Conservation (phyloP, 2,888 invertebrate genomes). For the Lucinisca nassula region DNA sequence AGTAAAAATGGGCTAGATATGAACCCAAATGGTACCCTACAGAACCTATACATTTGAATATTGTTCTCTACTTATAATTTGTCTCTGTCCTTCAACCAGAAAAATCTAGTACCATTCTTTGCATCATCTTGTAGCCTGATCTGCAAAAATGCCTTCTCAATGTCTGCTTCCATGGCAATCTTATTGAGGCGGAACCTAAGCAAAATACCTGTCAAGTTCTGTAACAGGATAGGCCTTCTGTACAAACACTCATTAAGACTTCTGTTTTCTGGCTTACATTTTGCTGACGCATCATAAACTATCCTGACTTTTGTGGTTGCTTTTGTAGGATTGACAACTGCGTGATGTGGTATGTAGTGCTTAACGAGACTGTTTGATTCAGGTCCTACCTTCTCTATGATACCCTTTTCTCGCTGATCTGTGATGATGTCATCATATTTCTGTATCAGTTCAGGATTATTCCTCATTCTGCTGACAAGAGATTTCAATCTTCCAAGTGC, state of each 20-base stretch:
- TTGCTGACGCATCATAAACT: slow-evolving; percentile 47
- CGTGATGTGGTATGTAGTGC: slow-evolving; percentile 44
- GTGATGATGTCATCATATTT: slow-evolving; percentile 34
- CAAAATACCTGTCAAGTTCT: not conserved
- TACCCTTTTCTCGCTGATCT: slow-evolving; percentile 17
- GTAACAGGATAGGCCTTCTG: too few species aligned
- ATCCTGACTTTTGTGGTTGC: slow-evolving; percentile 32
- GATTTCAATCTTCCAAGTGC: too few species aligned
- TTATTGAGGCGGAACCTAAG: slow-evolving; percentile 14
- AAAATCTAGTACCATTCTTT: too few species aligned
- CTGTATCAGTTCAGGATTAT: slow-evolving; percentile 11
- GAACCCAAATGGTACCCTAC: slow-evolving; percentile 41
- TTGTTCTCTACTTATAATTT: not conserved
- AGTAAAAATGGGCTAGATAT: slow-evolving; percentile 36
- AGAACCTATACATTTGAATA: slow-evolving; percentile 38
- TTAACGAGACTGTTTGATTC: not conserved
- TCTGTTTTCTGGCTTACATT: too few species aligned
- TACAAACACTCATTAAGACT: too few species aligned
- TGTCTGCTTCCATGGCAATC: too few species aligned
- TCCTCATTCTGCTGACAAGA: too few species aligned
- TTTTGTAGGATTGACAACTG: slow-evolving; percentile 33
- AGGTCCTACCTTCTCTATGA: slow-evolving; percentile 29
- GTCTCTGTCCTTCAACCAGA: slow-evolving; percentile 48
- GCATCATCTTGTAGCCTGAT: too few species aligned
- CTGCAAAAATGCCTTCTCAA: too few species aligned